Evolutionary conservation across 2,888 invertebrate species (phyloP).

Genomic region (Raillietiella orientalis): DNA sequence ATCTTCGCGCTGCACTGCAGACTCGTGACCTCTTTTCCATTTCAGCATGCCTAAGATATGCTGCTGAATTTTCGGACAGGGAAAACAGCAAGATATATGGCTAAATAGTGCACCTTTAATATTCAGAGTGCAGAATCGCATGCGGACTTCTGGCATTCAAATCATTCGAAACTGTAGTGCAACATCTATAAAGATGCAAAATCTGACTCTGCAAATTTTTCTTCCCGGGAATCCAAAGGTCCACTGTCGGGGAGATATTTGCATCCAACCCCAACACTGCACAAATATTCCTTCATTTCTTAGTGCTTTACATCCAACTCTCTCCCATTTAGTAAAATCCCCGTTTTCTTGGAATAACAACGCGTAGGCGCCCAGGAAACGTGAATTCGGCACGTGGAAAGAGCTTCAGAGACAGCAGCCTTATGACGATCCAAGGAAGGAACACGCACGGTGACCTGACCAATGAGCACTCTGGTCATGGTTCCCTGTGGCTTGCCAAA

Average conservation of each 20-base stretch:
- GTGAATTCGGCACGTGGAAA: constrained; percentile 99
- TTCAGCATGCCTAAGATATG: too few species aligned
- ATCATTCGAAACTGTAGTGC: too few species aligned
- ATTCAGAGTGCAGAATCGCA: too few species aligned
- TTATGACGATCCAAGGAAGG: constrained; percentile 83
- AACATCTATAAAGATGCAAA: too few species aligned
- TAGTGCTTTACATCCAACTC: constrained; percentile 55
- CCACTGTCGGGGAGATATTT: constrained; percentile 85
- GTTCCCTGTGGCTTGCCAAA: constrained; percentile 98
- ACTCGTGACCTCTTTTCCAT: too few species aligned
- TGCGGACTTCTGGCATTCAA: too few species aligned
- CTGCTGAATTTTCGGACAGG: too few species aligned
- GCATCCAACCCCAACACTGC: constrained; percentile 75
- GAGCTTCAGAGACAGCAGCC: constrained; percentile 82
- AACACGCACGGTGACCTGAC: constrained; percentile 95
- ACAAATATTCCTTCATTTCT: constrained; percentile 46
- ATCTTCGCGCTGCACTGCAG: too few species aligned
- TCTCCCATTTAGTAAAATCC: constrained; percentile 95
- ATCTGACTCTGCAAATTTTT: too few species aligned
- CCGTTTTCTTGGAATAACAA: constrained; percentile 92
- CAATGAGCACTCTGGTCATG: constrained; percentile 96
- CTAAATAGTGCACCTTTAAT: too few species aligned
- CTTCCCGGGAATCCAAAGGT: constrained; percentile 66
- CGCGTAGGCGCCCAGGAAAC: constrained; percentile 98
- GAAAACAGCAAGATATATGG: too few species aligned